phyloP scores from a whole-genome alignment of 2,888 invertebrate genomes.

The Lasioglossum leucozonium region DNA sequence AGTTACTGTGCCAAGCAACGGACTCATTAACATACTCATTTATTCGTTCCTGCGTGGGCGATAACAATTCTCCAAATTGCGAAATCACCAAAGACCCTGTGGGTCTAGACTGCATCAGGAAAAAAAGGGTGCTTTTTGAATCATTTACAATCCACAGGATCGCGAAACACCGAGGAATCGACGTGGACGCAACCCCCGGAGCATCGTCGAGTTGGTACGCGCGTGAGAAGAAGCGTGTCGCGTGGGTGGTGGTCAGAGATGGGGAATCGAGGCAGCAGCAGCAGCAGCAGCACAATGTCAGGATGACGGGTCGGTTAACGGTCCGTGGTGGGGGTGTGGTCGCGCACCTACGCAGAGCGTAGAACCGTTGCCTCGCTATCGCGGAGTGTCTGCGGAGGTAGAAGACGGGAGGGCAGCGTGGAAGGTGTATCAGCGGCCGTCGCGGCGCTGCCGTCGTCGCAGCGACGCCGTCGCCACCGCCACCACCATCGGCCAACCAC shows the following conservation, averaged over 20 bases:
- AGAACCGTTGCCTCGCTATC: constrained; percentile 37
- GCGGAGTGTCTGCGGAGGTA: constrained; percentile 36
- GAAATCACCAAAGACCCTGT: not conserved
- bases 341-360: constrained; percentile 57
- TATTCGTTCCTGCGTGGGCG: too few species aligned
- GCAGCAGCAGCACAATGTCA: constrained; percentile 27
- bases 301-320: constrained; percentile 46
- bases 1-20: too few species aligned
- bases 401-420: constrained; percentile 20
- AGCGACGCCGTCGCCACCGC: constrained; percentile 50
- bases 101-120: too few species aligned
- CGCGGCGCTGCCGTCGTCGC: constrained; percentile 66
- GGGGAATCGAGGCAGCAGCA: constrained; percentile 24
- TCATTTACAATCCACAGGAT: not conserved
- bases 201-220: not conserved
- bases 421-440: constrained; percentile 45
- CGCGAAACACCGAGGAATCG: not conserved
- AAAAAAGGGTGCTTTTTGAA: too few species aligned
- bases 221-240: not conserved
- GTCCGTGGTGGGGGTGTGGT: constrained; percentile 52
- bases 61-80: too few species aligned
- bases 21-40: too few species aligned
- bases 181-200: not conserved
- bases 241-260: not conserved
- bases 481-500: constrained; percentile 41